Evolutionary conservation across 1,140 invertebrate species (phyloP).

Genomic region (Lysiphlebus fabarum): DNA sequence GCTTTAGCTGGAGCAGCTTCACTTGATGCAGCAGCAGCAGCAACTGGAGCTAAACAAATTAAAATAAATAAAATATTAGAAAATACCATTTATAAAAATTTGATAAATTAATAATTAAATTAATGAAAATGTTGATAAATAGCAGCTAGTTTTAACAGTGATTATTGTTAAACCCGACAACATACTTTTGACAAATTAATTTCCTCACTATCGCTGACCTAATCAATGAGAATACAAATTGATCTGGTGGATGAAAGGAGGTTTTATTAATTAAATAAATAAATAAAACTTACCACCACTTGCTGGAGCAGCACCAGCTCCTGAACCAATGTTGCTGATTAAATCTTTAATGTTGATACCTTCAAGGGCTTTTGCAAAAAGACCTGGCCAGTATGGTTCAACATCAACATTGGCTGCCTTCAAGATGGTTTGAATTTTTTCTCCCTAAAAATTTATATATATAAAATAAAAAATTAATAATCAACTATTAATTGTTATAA

Average conservation of each 20-base stretch:
- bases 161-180: slow-evolving; percentile 28
- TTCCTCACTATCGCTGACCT: slow-evolving; percentile 46
- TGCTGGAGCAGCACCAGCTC: slow-evolving; percentile 79
- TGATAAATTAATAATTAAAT: neutral
- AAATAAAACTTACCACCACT: slow-evolving; percentile 55
- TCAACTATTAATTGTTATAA: neutral
- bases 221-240: slow-evolving; percentile 26
- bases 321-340: slow-evolving; percentile 91
- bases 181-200: slow-evolving; percentile 34
- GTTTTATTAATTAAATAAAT: slow-evolving; percentile 19
- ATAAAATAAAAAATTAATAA: slow-evolving; percentile 8
- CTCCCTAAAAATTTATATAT: slow-evolving; percentile 76
- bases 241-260: slow-evolving; percentile 47
- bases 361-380: slow-evolving; percentile 96
- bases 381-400: slow-evolving; percentile 98
- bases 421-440: slow-evolving; percentile 95
- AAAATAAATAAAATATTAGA: slow-evolving; percentile 18
- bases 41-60: slow-evolving; percentile 36
- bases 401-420: slow-evolving; percentile 95
- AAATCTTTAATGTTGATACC: slow-evolving; percentile 91
- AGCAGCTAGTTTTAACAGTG: slow-evolving; percentile 29
- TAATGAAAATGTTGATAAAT: slow-evolving; percentile 28
- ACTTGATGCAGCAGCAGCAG: slow-evolving; percentile 63
- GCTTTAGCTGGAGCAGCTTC: slow-evolving; percentile 66
- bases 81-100: too few species aligned